phyloP scores from a whole-genome alignment of 2,797 vertebrate species.

The Enteromius radiatus region DNA sequence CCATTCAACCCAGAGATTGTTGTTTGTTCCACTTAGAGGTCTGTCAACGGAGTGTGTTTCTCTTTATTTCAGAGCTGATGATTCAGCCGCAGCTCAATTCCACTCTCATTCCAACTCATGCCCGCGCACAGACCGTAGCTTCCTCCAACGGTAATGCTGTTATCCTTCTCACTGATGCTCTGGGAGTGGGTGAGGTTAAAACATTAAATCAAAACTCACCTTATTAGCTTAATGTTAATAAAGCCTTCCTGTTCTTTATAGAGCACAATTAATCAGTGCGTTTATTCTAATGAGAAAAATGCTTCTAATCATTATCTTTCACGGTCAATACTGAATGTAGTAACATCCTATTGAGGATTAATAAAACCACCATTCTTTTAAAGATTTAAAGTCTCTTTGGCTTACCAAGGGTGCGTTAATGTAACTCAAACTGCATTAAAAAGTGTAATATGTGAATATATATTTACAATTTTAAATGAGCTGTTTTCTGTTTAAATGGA shows the following conservation, averaged over 20 bases:
- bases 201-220: neutral
- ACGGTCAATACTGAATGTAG: neutral
- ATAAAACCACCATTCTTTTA: neutral
- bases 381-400: neutral
- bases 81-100: conserved; percentile 89
- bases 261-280: neutral
- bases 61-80: conserved; percentile 80
- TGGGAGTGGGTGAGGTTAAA: conserved; percentile 16
- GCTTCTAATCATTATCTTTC: neutral
- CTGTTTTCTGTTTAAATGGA: neutral
- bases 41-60: conserved; percentile 27
- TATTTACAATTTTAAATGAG: neutral
- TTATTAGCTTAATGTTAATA: neutral
- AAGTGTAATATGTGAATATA: neutral
- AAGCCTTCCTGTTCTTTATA: neutral
- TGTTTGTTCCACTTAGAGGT: conserved; percentile 7
- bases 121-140: conserved; percentile 78
- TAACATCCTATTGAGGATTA: too few species aligned
- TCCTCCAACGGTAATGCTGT: conserved; percentile 73
- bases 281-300: neutral
- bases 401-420: neutral
- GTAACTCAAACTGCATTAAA: neutral
- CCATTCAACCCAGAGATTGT: neutral
- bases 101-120: conserved; percentile 86
- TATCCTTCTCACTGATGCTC: conserved; percentile 8